A percentile compares a stretch with the other conserved stretches of the same genome.
phyloP scores from a whole-genome alignment of 2,888 invertebrate genomes.

The Ecdyonurus torrentis region DNA sequence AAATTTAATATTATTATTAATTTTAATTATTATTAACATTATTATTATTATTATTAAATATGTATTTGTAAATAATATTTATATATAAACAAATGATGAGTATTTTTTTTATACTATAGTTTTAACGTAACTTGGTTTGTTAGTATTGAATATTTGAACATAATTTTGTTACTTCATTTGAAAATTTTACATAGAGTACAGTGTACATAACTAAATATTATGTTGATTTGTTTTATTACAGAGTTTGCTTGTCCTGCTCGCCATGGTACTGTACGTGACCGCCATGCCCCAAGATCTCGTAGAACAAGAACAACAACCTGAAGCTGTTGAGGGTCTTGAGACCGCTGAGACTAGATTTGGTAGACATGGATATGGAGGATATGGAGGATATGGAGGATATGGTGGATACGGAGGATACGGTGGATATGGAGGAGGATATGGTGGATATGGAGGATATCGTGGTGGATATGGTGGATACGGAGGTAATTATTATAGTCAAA shows the following conservation, averaged over 20 bases:
- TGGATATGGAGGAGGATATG: neutral
- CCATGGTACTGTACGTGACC: neutral
- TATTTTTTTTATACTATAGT: too few species aligned
- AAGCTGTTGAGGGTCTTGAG: neutral
- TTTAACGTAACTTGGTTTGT: too few species aligned
- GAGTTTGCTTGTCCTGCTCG: neutral
- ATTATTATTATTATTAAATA: too few species aligned
- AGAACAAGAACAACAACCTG: neutral
- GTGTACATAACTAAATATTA: too few species aligned
- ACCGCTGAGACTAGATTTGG: neutral
- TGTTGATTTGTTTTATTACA: neutral
- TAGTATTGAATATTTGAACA: too few species aligned
- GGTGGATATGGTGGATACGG: neutral
- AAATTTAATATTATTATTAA: too few species aligned
- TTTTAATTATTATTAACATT: too few species aligned
- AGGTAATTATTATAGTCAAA: too few species aligned
- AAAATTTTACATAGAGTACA: too few species aligned
- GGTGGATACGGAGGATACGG: neutral
- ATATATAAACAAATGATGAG: too few species aligned
- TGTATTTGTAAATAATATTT: too few species aligned
- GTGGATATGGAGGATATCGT: neutral
- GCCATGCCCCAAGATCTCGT: neutral
- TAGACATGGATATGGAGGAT: neutral
- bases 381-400: neutral
- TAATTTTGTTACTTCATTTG: too few species aligned